Evolutionary conservation across 2,888 invertebrate species (phyloP).

Genomic region (Andricus curvator): DNA sequence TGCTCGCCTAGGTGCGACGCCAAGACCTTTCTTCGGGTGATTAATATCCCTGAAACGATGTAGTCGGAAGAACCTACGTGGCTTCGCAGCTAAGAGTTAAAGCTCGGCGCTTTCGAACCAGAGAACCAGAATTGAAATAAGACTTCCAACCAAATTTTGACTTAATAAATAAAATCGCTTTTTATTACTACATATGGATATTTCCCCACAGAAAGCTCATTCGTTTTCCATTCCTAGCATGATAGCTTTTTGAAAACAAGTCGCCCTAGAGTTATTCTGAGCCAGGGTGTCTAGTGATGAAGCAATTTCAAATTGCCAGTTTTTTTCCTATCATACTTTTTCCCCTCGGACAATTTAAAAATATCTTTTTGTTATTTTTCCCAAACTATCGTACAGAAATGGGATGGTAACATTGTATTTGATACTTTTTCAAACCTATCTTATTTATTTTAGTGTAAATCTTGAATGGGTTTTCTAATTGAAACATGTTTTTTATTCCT

Average conservation of each 20-base stretch:
- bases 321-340: too few relatives aligned
- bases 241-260: background rate
- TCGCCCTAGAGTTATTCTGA: too few relatives aligned
- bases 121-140: constrained; percentile 18
- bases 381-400: too few relatives aligned
- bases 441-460: too few relatives aligned
- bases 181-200: background rate
- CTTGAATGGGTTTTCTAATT: too few relatives aligned
- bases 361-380: too few relatives aligned
- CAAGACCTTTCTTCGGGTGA: constrained; percentile 30
- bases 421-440: too few relatives aligned
- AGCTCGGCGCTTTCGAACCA: constrained; percentile 2
- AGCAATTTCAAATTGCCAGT: too few relatives aligned
- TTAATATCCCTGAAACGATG: constrained; percentile 31
- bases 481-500: too few relatives aligned
- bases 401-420: too few relatives aligned
- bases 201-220: background rate
- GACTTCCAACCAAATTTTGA: background rate
- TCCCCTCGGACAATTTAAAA: too few relatives aligned
- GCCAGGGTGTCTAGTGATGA: too few relatives aligned
- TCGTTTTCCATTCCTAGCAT: background rate
- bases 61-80: background rate
- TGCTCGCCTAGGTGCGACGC: constrained; percentile 27
- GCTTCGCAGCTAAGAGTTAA: constrained; percentile 28
- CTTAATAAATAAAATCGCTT: background rate